Percentiles rank a stretch among this genome's conserved stretches.
These are phyloP conservation scores for Collichthys lucidus DNA, from an alignment of 2,113 vertebrate species.

Conservation along the genomic window DNA sequence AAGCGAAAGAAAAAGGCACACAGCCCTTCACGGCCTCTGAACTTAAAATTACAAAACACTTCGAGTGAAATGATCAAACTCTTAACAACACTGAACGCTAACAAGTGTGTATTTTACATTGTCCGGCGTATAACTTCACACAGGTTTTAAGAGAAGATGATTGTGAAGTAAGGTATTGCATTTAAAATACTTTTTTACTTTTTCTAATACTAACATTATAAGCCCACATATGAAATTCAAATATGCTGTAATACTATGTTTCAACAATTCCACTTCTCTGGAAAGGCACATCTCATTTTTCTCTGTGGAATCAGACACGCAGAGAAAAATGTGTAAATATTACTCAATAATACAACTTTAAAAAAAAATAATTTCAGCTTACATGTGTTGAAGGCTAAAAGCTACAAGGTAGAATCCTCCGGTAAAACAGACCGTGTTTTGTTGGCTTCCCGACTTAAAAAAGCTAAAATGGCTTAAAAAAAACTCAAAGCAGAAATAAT, in stretches of 20 bases:
- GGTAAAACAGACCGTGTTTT: not conserved
- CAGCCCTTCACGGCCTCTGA: not conserved
- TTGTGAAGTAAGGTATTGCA: not conserved
- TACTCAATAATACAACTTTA: not conserved
- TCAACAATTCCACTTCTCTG: not conserved
- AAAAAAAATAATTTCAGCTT: not conserved
- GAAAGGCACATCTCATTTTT: not conserved
- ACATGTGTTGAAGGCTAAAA: not conserved
- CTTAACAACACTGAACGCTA: not conserved
- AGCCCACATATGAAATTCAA: not conserved
- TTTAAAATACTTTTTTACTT: not conserved
- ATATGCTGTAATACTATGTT: constrained; percentile 6
- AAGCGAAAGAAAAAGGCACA: constrained; percentile 21
- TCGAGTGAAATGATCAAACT: not conserved
- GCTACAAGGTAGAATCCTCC: not conserved
- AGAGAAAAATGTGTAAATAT: not conserved
- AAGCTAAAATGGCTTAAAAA: not conserved
- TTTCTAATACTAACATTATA: not conserved
- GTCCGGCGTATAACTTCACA: not conserved
- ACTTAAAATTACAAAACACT: constrained; percentile 5
- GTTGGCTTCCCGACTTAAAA: not conserved
- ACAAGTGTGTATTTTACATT: not conserved
- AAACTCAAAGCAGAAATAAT: not conserved
- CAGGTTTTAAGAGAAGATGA: not conserved
- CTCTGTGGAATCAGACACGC: not conserved